Base-by-base conservation (phyloP, 2,888 invertebrate species). In the Pteria penguin region DNA sequence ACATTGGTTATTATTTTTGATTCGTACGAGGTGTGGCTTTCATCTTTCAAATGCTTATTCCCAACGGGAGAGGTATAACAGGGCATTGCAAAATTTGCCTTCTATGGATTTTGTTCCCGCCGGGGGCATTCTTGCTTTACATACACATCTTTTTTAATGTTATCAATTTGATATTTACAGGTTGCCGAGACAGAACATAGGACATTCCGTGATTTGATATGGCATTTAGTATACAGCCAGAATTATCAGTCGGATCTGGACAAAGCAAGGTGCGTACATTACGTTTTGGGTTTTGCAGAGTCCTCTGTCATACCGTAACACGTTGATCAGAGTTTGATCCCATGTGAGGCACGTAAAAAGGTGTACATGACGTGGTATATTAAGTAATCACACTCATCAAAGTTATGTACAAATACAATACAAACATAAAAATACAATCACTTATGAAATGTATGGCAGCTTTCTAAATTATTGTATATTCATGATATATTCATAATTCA, bases 201-300 rank as follows among this genome's bases (percentile, higher is more conserved):
- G 58, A 90, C 87, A 79, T 92, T 92, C 84, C 85, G 85, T 36
- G 92, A 92, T 79, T 84, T 92, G 61, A 91, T 92, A 72, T 92
- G 87, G 86, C 91, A 92, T 79, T 86, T 92, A 75, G 87, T 91
- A 3, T 90, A 89, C 85, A 89, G 88, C 77, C 88, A 86, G 71
- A 89, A 90, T 75, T 87, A 88, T 65, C 84, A 86, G 75, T 89
- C 90, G 55, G 91, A 92, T 58, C 80, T 92, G 22, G 92, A 92
- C 75, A 92, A 91, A 81, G 90, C 90, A 67, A 90, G 92, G 92
- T 91, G 79, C 61, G 77, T 69, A 52, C 22, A 68, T 24, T 52
- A 52, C 24, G 27, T 52, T 58, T n/a, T n/a, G n/a, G n/a, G n/a
- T n/a, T n/a, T n/a, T n/a, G n/a, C n/a, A n/a, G n/a, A n/a, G n/a